Evolutionary conservation across 2,113 vertebrate genomes (phyloP), one percentile per base, ranked within the genome.

Genomic region (Rhipidura dahli): DNA sequence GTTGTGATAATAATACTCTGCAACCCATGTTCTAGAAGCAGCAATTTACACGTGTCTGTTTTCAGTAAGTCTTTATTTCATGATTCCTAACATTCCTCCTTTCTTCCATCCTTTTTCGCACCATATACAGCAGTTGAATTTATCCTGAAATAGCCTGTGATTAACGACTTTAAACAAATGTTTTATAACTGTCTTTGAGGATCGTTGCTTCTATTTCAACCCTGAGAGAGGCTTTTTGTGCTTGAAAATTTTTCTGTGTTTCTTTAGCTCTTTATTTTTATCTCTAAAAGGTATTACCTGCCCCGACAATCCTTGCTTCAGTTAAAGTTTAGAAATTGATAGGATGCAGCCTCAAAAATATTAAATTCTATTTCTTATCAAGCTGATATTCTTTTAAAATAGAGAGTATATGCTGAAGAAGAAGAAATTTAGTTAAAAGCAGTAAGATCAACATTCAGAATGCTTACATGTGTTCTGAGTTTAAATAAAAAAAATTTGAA

Each of bases 401-500:
- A 72, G 5, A 49, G 11, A 76, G 13, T 53, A 81, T 80, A 60
- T 56, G 80, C 64, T 90, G 82, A 92, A 94, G 65, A 87, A 35
- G 66, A 89, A 89, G 68, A 90, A 66, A 54, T 87, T 76, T 83
- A 60, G 33, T 76, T 89, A 50, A 77, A 71, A 95, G 50, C 64
- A 61, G 40, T 44, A 72, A 23, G 39, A 90, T 63, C 93, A 90
- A 72, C 86, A 79, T 89, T 85, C 68, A 87, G 71, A 23, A 72
- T 71, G 68, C 12, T 89, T 84, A 72, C 33, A 47, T 45, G 13
- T 83, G 39, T 94, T 37, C 53, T 19, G 51, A 77, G 39, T 79
- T 93, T 83, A 93, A 91, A 83, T 83, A 59, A 87, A 92, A 87
- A 92, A 93, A 66, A 91, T 14, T 47, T 91, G 81, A 17, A 90